Conservation (phyloP, 2,797 vertebrate species). For the Sebastes vulpes region DNA sequence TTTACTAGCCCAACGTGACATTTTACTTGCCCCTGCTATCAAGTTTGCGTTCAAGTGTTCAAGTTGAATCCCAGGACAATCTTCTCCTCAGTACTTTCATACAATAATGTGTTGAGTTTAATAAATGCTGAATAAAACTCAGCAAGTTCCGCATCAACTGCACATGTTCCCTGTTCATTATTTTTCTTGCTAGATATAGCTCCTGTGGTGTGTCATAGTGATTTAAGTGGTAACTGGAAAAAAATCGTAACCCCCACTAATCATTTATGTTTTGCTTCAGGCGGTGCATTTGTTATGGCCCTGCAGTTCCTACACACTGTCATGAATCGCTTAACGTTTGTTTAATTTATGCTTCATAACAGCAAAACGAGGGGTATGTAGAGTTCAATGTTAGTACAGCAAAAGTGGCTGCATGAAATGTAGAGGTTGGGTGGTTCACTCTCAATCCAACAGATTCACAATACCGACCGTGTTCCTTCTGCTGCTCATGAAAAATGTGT, state of each 20-base stretch:
- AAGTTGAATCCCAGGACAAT: not conserved
- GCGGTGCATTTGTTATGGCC: slow-evolving; percentile 40
- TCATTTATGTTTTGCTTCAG: slow-evolving; percentile 52
- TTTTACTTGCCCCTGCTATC: not conserved
- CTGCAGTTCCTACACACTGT: slow-evolving; percentile 15
- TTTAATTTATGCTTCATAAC: slow-evolving; percentile 47
- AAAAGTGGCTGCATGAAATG: slow-evolving; percentile 18
- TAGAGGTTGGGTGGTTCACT: not conserved
- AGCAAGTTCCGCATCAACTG: not conserved
- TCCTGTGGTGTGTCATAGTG: slow-evolving; percentile 28
- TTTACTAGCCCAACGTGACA: too few relatives aligned
- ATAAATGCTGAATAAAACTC: not conserved
- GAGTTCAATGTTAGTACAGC: slow-evolving; percentile 23
- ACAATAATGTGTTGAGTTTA: slow-evolving; percentile 16
- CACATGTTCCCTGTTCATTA: slow-evolving; percentile 20
- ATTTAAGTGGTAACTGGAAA: slow-evolving; percentile 43
- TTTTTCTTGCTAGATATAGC: slow-evolving; percentile 30
- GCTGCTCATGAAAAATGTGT: not conserved
- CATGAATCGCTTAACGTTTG: slow-evolving; percentile 30
- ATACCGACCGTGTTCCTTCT: not conserved
- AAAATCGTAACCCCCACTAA: slow-evolving; percentile 39
- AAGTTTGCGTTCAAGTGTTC: not conserved
- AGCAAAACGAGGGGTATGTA: not conserved
- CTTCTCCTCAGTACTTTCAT: not conserved
- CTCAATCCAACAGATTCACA: slow-evolving; percentile 22